Percentiles rank a stretch among this genome's conserved stretches.
These are phyloP conservation scores for Fragum whitleyi DNA, from an alignment of 2,888 invertebrate species.

Conservation along the genomic window DNA sequence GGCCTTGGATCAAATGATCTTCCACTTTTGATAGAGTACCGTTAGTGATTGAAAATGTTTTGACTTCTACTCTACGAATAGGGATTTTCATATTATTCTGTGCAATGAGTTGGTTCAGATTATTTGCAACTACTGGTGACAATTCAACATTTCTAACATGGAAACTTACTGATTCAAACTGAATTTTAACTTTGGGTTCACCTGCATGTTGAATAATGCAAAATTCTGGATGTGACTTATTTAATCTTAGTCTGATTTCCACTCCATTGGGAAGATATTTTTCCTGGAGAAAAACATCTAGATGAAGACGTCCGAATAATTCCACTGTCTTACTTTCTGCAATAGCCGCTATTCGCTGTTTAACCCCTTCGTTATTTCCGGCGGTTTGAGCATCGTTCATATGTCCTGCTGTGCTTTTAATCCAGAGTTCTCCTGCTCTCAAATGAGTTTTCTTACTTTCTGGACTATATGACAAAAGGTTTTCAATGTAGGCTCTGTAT, in stretches of 20 bases:
- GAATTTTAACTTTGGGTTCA: background rate
- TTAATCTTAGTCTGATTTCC: slow-evolving; percentile 15
- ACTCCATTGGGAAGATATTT: slow-evolving; percentile 34
- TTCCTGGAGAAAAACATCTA: slow-evolving; percentile 28
- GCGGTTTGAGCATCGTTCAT: background rate
- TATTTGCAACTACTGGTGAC: slow-evolving; percentile 11
- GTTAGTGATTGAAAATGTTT: slow-evolving; percentile 3
- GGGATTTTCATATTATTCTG: slow-evolving; percentile 10
- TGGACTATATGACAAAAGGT: slow-evolving; percentile 1
- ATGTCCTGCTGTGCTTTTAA: background rate
- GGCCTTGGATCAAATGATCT: slow-evolving; percentile 32
- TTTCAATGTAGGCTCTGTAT: slow-evolving; percentile 21
- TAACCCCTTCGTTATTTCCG: background rate
- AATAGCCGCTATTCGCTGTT: background rate
- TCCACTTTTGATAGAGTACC: slow-evolving; percentile 13
- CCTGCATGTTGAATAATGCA: background rate
- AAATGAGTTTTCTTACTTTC: background rate
- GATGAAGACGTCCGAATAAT: slow-evolving; percentile 24
- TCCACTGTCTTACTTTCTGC: background rate
- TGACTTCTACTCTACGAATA: slow-evolving; percentile 18
- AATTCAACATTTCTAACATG: slow-evolving; percentile 7
- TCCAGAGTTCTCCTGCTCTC: slow-evolving; percentile 8
- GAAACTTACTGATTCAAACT: slow-evolving; percentile 14
- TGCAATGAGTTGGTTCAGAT: slow-evolving; percentile 14
- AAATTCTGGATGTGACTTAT: background rate